Evolutionary conservation across 2,797 vertebrate species (phyloP).

Genomic region (Acropternis orthonyx): DNA sequence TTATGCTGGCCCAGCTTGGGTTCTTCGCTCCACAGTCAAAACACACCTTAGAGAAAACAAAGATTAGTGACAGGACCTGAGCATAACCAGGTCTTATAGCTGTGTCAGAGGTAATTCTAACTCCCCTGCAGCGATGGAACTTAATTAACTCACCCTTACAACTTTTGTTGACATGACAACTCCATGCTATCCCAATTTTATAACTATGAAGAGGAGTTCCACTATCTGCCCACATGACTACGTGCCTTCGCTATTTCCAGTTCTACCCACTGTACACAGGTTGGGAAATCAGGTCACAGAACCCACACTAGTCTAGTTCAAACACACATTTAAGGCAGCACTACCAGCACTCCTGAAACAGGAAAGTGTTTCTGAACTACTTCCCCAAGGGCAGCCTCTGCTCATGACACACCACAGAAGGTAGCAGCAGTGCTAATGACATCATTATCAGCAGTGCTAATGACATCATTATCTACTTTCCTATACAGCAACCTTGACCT

Average conservation of each 20-base stretch:
- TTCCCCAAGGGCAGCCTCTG: not conserved
- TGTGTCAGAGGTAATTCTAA: not conserved
- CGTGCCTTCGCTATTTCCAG: not conserved
- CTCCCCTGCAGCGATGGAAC: not conserved
- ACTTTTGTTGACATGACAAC: not conserved
- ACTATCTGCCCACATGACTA: not conserved
- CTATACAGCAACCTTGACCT: not conserved
- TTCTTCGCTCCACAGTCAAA: constrained; percentile 95
- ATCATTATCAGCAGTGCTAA: not conserved
- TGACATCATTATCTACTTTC: not conserved
- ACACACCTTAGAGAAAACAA: constrained; percentile 79
- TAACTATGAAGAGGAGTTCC: not conserved
- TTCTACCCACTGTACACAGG: not conserved
- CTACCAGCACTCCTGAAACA: not conserved
- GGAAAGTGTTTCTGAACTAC: not conserved
- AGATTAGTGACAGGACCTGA: not conserved
- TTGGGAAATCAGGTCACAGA: not conserved
- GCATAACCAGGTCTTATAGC: not conserved
- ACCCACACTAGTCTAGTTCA: not conserved
- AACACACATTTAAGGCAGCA: not conserved
- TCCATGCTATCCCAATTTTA: not conserved
- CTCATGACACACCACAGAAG: fast-evolving
- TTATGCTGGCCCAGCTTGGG: constrained; percentile 97
- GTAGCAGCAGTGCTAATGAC: not conserved
- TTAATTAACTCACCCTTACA: not conserved